A percentile compares a stretch with the other conserved stretches of the same genome.
Evolutionary conservation across 2,888 invertebrate genomes (phyloP).

Genomic region (Amiota mariae): DNA sequence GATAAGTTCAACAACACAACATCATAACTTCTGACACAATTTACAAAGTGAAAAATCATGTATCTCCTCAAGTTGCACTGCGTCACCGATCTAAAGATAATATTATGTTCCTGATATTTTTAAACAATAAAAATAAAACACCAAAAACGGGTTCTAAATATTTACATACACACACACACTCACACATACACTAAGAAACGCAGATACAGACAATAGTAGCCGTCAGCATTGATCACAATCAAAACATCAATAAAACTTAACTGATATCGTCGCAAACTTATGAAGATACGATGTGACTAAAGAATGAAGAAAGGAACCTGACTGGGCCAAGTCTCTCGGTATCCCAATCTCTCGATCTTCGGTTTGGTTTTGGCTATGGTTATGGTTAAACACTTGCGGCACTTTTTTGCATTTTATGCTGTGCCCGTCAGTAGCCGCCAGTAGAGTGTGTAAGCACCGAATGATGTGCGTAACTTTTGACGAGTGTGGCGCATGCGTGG

Average conservation of each 20-base stretch:
- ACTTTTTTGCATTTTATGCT: slow-evolving; percentile 4
- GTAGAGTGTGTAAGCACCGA: neutral
- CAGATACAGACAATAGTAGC: slow-evolving; percentile 47
- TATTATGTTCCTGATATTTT: no score
- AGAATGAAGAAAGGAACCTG: neutral
- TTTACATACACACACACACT: neutral
- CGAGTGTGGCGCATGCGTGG: slow-evolving; percentile 10
- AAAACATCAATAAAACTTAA: slow-evolving; percentile 67
- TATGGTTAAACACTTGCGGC: slow-evolving; percentile 4
- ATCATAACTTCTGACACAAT: slow-evolving; percentile 67
- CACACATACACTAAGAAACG: slow-evolving; percentile 10
- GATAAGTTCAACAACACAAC: slow-evolving; percentile 43
- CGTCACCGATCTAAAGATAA: slow-evolving; percentile 27
- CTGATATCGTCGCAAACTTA: slow-evolving; percentile 52
- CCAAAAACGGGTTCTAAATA: neutral
- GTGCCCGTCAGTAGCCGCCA: neutral
- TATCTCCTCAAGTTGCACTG: slow-evolving; percentile 32
- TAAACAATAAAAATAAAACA: slow-evolving; percentile 28
- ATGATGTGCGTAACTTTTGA: neutral
- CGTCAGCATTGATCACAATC: slow-evolving; percentile 62
- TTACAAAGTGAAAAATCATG: slow-evolving; percentile 29
- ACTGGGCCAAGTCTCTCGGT: neutral
- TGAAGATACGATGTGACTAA: slow-evolving; percentile 10
- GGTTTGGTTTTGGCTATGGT: slow-evolving; percentile 10
- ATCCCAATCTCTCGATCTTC: neutral